phyloP scores from a whole-genome alignment of 1,140 invertebrate species.

The Drosophila orena region DNA sequence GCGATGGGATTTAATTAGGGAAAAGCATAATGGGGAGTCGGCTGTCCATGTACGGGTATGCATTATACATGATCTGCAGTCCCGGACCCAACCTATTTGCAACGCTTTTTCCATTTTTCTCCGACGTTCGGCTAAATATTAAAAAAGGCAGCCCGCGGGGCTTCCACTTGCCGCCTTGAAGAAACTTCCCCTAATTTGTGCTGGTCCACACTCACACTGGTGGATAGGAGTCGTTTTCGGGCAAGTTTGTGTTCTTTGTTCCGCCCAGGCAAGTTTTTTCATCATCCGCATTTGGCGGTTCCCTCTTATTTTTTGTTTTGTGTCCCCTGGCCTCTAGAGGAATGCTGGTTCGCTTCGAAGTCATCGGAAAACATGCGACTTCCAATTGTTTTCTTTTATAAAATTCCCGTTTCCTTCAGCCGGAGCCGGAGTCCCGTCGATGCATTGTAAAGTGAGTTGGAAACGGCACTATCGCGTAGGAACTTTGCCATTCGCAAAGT shows the following conservation, averaged over 20 bases:
- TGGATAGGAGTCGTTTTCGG: slow-evolving; percentile 22
- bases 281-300: slow-evolving; percentile 15
- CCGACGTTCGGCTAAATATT: slow-evolving; percentile 31
- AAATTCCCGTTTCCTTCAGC: too few relatives aligned
- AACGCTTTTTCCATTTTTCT: slow-evolving; percentile 14
- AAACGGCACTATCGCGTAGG: slow-evolving; percentile 12
- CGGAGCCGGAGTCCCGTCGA: background rate
- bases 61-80: slow-evolving; percentile 47
- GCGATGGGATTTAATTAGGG: slow-evolving; percentile 51
- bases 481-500: slow-evolving; percentile 58
- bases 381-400: slow-evolving; percentile 31
- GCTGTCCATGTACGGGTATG: slow-evolving; percentile 38
- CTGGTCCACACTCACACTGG: slow-evolving; percentile 21
- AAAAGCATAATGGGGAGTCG: slow-evolving; percentile 31
- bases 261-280: slow-evolving; percentile 32
- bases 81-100: slow-evolving; percentile 31
- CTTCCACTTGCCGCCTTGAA: slow-evolving; percentile 35
- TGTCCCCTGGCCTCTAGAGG: slow-evolving; percentile 13
- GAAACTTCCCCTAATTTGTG: slow-evolving; percentile 36
- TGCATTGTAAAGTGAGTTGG: slow-evolving; percentile 2
- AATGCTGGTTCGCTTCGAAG: slow-evolving; percentile 20
- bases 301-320: slow-evolving; percentile 21
- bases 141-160: slow-evolving; percentile 41
- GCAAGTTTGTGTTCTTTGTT: slow-evolving; percentile 54
- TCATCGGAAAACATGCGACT: slow-evolving; percentile 28